Base-by-base conservation (phyloP, 2,113 vertebrate genomes). In the Pedetes capensis region DNA sequence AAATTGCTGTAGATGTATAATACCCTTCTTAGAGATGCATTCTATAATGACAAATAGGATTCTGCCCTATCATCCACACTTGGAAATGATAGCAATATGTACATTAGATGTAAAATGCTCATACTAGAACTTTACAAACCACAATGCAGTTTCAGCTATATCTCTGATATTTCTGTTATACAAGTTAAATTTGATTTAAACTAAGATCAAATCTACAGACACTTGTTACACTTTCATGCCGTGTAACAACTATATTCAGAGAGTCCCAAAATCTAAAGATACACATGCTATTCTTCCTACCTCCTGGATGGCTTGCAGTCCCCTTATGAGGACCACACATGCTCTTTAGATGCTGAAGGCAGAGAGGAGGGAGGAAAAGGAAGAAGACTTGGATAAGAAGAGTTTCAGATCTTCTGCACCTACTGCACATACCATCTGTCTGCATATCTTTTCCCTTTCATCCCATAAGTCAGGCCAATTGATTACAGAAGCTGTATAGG, bases 21-120 rank as follows among this genome's bases (percentile, higher is more conserved):
- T 27, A 85, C 76, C 90, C 57, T 78, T 80, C 81, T 84, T 84
- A 66, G 81, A 76, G 76, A 85, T 91, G 39, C 66, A 44, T 66
- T 95, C 47, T 71, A 39, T 47, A 44, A 11, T 87, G 44, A 94
- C 63, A 96, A 95, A 61, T 59, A 87, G 63, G 39, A 84, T 39
- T 71, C 27, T 49, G 57, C 57, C 53, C 34, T 89, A 37, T 61
- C 57, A 61, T 55, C 92, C 78, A 57, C 42, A 25, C 53, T 34
- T 74, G 79, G 32, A 87, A 51, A 95, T 76, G 85, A 85, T 2
- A 89, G 71, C 39, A 76, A 69, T 13, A 39, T 57, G 22, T 11
- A 47, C 23, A 79, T 66, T 81, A 32, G 53, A 72, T 61, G 11
- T 18, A 92, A 96, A 92, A 49, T 68, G 18, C 10, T 79, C 61